A percentile compares a stretch with the other conserved stretches of the same genome.
Conservation (phyloP, 2,888 invertebrate genomes). For the Thecocarcelia acutangulata region DNA sequence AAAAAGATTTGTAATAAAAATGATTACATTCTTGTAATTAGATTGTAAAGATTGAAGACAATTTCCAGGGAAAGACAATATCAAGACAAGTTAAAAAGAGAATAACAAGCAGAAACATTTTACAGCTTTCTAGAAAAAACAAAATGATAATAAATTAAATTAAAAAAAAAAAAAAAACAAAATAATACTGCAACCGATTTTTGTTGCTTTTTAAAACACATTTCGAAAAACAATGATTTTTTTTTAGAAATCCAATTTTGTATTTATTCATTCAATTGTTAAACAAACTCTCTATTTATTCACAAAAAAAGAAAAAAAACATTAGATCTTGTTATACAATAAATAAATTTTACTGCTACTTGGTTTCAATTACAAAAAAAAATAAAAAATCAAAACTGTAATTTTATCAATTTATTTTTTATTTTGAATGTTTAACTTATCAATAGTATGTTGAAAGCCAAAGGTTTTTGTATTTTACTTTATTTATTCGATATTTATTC, state of each 20-base stretch:
- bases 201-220: no score
- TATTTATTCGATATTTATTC: conserved; percentile 8
- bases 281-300: not conserved
- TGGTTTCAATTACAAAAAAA: not conserved
- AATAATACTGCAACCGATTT: no score
- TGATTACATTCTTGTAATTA: conserved; percentile 1
- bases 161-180: no score
- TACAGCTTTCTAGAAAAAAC: no score
- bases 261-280: not conserved
- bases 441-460: not conserved
- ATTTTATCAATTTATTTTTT: not conserved
- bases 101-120: no score
- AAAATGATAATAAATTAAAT: no score
- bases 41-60: not conserved
- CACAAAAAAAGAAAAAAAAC: not conserved
- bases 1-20: conserved; percentile 1
- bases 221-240: no score
- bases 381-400: not conserved
- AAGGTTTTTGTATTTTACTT: not conserved
- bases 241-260: not conserved
- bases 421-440: not conserved
- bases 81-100: no score
- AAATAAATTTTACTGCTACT: not conserved
- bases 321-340: not conserved
- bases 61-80: not conserved